Base-by-base conservation (phyloP, 2,113 vertebrate genomes). In the Periophthalmodon schlosseri region DNA sequence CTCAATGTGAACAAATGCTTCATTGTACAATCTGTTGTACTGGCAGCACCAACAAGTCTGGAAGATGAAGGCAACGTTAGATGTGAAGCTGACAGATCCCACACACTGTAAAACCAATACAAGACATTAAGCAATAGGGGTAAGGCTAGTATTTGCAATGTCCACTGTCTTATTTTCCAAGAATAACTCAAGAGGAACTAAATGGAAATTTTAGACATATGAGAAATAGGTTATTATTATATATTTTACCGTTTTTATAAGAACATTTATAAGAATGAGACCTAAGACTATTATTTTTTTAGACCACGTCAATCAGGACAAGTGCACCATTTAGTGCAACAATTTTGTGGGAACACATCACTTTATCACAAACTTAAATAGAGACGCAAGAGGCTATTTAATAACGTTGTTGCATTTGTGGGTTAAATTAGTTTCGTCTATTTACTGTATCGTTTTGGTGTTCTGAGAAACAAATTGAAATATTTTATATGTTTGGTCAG, bases 1-100 rank as follows among this genome's bases (percentile, higher is more conserved):
- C 68, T 67, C 75, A 68, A 76, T 34, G 60, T 20, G 68, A 82
- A 89, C 86, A 92, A 85, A 87, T 65, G 79, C 80, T 57, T 80
- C 81, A 84, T 87, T 91, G 86, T 90, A 15, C 60, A 63, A 18
- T 73, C 44, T 69, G 81, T 78, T 73, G 73, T 69, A 76, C 76
- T 80, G 68, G 21, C 49, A 63, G 74, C 81, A 66, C 72, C 67
- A 70, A 73, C 87, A 81, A 84, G 80, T 87, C 71, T 60, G 78
- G 5, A 15, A 52, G 70, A 64, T 81, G 6, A 15, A 52, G 67
- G 63, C 69, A 78, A 84, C 56, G 77, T 56, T 49, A 39, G 66
- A 87, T 74, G 36, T 64, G 72, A 79, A 69, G 75, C 78, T 84
- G 80, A 75, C 80, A 86, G 65, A 70, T 82, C 63, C 69, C 77